Percentiles rank a stretch among this genome's conserved stretches.
phyloP scores from a whole-genome alignment of 35 echinoderm and acorn worm species.

The Lytechinus pictus region DNA sequence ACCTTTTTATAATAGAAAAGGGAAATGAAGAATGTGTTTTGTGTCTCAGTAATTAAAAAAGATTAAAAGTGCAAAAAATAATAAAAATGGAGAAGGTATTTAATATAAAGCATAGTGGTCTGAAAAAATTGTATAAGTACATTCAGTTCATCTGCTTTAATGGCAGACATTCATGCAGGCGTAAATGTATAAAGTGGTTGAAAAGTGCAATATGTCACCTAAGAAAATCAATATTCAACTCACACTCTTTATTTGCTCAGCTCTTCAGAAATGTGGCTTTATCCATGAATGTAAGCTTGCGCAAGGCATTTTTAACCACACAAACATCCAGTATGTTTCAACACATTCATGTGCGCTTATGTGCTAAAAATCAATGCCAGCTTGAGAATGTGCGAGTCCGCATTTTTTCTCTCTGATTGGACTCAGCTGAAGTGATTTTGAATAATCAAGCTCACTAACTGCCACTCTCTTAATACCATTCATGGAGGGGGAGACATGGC shows the following conservation, averaged over 20 bases:
- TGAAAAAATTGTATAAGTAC: background rate
- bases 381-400: background rate
- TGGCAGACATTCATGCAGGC: background rate
- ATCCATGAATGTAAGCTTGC: background rate
- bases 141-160: too few relatives aligned
- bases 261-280: background rate
- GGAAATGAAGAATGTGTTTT: too few relatives aligned
- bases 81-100: background rate
- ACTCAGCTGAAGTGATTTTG: too few relatives aligned
- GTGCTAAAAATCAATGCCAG: background rate
- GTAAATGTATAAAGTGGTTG: background rate
- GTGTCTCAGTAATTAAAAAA: too few relatives aligned
- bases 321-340: background rate
- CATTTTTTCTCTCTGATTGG: background rate
- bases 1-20: too few relatives aligned
- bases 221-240: background rate
- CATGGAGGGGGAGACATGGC: too few relatives aligned
- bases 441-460: too few relatives aligned
- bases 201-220: background rate
- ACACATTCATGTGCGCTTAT: background rate
- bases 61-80: background rate
- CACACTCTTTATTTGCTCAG: slow-evolving; percentile 1
- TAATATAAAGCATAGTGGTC: background rate
- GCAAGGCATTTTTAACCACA: background rate
- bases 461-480: too few relatives aligned